Percentiles rank a stretch among this genome's conserved stretches.
phyloP scores from a whole-genome alignment of 1,140 invertebrate genomes.

The Formica selysi region DNA sequence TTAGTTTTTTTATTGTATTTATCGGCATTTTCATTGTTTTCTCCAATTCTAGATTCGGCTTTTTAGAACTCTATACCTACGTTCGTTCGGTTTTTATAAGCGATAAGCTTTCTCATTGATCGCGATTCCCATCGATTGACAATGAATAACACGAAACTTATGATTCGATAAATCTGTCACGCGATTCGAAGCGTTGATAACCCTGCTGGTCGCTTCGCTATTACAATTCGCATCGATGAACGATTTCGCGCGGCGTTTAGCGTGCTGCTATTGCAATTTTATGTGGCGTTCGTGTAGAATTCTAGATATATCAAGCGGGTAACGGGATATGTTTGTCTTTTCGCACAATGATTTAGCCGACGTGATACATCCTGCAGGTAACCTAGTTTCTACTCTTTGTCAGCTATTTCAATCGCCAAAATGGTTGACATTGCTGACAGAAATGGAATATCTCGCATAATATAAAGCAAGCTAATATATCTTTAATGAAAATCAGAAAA shows the following conservation, averaged over 20 bases:
- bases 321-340: slow-evolving; percentile 28
- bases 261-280: slow-evolving; percentile 27
- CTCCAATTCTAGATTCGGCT: not conserved
- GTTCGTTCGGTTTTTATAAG: not conserved
- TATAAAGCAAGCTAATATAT: not conserved
- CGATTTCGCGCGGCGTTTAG: slow-evolving; percentile 26
- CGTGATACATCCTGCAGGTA: not conserved
- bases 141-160: slow-evolving; percentile 17
- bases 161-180: slow-evolving; percentile 13
- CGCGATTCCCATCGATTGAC: not conserved
- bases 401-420: slow-evolving; percentile 35
- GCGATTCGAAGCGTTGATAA: slow-evolving; percentile 47
- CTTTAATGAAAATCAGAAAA: no score
- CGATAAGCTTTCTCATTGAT: not conserved
- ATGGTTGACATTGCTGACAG: not conserved
- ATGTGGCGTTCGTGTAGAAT: slow-evolving; percentile 33
- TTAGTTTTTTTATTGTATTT: not conserved
- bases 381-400: slow-evolving; percentile 41
- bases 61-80: not conserved
- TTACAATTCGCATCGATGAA: slow-evolving; percentile 29
- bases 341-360: slow-evolving; percentile 33
- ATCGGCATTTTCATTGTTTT: not conserved
- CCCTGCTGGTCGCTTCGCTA: not conserved
- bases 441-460: slow-evolving; percentile 16
- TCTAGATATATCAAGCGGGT: slow-evolving; percentile 20